phyloP scores from a whole-genome alignment of 2,888 invertebrate species.

The Tipula vernalis region DNA sequence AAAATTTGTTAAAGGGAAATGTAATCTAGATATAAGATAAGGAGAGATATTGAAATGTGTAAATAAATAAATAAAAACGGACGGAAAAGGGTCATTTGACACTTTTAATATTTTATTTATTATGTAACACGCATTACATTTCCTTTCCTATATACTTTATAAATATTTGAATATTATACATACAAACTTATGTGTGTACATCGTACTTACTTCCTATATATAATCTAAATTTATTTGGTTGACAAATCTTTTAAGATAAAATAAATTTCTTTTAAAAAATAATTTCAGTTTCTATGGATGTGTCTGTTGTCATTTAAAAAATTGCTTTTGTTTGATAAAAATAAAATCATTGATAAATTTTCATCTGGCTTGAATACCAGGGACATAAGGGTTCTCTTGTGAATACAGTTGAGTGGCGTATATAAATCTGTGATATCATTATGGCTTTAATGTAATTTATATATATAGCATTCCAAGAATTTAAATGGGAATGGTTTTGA shows the following conservation, averaged over 20 bases:
- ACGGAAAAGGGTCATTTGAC: conserved; percentile 4
- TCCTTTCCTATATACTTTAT: neutral
- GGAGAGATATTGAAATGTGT: neutral
- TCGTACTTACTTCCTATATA: neutral
- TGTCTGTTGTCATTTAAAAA: neutral
- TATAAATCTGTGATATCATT: neutral
- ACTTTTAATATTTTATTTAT: neutral
- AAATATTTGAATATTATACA: neutral
- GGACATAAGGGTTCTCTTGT: neutral
- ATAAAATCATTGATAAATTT: neutral
- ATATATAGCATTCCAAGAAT: neutral
- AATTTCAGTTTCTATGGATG: neutral
- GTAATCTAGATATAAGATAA: neutral
- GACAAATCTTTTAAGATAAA: neutral
- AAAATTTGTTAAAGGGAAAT: neutral
- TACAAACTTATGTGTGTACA: too few relatives aligned
- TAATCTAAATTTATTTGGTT: neutral
- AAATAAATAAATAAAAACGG: neutral
- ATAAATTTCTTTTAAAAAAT: neutral
- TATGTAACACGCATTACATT: neutral
- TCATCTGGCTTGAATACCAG: neutral
- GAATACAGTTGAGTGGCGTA: neutral
- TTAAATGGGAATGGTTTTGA: neutral
- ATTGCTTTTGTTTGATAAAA: neutral
- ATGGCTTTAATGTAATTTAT: neutral